A percentile compares a stretch with the other conserved stretches of the same genome.
Evolutionary conservation across 2,888 invertebrate species (phyloP).

Genomic region (Microplitis deprimator): DNA sequence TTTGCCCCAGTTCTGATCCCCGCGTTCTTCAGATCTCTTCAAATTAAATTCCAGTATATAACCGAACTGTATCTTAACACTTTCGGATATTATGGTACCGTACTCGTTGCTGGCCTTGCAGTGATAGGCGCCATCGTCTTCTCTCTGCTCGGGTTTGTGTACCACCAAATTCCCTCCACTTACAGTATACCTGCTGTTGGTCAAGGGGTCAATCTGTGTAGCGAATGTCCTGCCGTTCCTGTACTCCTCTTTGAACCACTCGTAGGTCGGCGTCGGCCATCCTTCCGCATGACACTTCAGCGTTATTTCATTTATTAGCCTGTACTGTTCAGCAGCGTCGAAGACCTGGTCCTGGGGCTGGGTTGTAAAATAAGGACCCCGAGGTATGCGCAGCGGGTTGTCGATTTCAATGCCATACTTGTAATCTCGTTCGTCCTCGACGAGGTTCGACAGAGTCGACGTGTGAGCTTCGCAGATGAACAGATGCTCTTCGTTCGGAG

Average conservation of each 20-base stretch:
- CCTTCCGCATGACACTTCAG: conserved; percentile 88
- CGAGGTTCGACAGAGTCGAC: conserved; percentile 79
- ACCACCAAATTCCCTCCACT: conserved; percentile 95
- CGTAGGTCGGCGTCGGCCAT: conserved; percentile 90
- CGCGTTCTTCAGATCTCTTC: conserved; percentile 86
- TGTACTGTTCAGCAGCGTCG: conserved; percentile 80
- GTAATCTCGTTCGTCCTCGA: conserved; percentile 83
- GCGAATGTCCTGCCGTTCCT: conserved; percentile 83
- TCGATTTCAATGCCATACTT: conserved; percentile 88
- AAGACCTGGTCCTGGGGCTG: conserved; percentile 89
- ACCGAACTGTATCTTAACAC: conserved; percentile 90
- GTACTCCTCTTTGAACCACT: conserved; percentile 92
- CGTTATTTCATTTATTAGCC: conserved; percentile 81
- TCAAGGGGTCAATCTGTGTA: conserved; percentile 83
- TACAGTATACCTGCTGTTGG: conserved; percentile 83
- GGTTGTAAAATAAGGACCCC: conserved; percentile 90
- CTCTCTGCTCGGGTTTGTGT: conserved; percentile 82
- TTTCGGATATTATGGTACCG: conserved; percentile 91
- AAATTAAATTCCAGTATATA: conserved; percentile 91
- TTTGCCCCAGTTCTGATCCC: conserved; percentile 95
- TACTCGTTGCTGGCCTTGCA: conserved; percentile 92
- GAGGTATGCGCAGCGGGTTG: conserved; percentile 85
- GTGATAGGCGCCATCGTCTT: conserved; percentile 91
- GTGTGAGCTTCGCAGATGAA: conserved; percentile 92
- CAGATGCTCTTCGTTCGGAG: conserved; percentile 82